Percentiles rank a stretch among this genome's conserved stretches.
Evolutionary conservation across 2,113 vertebrate genomes (phyloP).

Genomic region (Numenius arquata): DNA sequence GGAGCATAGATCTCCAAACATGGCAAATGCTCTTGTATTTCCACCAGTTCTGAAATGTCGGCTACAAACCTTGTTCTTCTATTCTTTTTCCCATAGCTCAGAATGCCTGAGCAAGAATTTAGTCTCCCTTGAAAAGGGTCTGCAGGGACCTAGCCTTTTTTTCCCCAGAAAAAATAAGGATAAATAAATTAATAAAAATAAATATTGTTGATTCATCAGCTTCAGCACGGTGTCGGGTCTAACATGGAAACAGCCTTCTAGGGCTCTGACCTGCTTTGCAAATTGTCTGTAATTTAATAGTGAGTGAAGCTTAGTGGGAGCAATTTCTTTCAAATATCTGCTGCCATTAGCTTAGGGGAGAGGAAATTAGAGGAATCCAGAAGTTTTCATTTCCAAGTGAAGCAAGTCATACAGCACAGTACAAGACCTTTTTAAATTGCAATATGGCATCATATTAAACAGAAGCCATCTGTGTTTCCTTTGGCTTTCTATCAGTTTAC

Average conservation of each 20-base stretch:
- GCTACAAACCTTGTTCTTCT: not conserved
- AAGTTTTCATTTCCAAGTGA: slow-evolving; percentile 26
- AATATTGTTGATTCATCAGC: not conserved
- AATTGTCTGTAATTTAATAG: slow-evolving; percentile 10
- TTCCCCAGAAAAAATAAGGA: not conserved
- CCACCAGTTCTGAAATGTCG: not conserved
- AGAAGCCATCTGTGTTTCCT: slow-evolving; percentile 34
- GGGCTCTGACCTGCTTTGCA: not conserved
- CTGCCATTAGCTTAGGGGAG: slow-evolving; percentile 1
- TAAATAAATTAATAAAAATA: not conserved
- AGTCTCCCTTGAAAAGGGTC: not conserved
- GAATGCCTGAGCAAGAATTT: not conserved
- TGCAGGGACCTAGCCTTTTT: not conserved
- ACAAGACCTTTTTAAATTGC: slow-evolving; percentile 14
- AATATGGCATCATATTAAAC: slow-evolving; percentile 11
- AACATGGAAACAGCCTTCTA: not conserved
- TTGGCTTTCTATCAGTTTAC: slow-evolving; percentile 5
- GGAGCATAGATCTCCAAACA: not conserved
- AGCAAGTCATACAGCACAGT: not conserved
- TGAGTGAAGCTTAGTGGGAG: not conserved
- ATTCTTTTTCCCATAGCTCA: not conserved
- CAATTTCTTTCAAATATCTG: slow-evolving; percentile 15
- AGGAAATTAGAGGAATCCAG: slow-evolving; percentile 19
- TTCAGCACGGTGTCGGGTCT: not conserved
- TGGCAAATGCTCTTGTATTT: not conserved